Percentiles rank a stretch among this genome's conserved stretches.
Conservation (phyloP, 2,797 vertebrate species). For the Pseudochirops corinnae region DNA sequence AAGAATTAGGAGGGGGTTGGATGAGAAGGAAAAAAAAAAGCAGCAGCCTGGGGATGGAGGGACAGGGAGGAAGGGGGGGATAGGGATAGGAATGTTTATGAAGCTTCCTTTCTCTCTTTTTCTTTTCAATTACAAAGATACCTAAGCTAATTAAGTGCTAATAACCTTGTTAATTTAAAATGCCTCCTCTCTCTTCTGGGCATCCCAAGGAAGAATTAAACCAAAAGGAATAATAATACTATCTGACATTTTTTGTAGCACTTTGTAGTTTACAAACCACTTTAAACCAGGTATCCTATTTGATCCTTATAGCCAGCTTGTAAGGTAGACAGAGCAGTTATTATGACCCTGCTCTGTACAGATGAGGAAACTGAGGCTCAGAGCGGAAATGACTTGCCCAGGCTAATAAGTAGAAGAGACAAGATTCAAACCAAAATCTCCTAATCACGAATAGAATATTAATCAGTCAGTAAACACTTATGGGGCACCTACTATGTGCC, state of each 20-base stretch:
- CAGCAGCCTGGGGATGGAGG: constrained; percentile 38
- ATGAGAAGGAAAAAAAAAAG: background rate
- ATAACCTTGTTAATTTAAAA: constrained; percentile 85
- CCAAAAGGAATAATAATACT: constrained; percentile 57
- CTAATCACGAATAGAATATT: background rate
- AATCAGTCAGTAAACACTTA: background rate
- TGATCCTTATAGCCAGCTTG: background rate
- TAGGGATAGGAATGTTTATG: constrained; percentile 67
- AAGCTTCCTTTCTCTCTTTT: constrained; percentile 69
- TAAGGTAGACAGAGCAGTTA: background rate
- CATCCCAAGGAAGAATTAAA: constrained; percentile 81
- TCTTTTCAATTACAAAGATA: constrained; percentile 84
- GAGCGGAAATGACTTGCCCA: background rate
- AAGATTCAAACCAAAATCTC: background rate
- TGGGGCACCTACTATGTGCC: background rate
- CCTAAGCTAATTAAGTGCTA: constrained; percentile 83
- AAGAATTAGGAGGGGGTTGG: background rate
- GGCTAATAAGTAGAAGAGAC: background rate
- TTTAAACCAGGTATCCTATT: background rate
- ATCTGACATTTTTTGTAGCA: background rate
- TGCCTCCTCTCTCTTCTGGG: constrained; percentile 82
- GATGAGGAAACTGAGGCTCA: background rate
- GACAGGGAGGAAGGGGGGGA: constrained; percentile 36
- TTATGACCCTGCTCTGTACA: background rate
- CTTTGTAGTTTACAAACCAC: background rate